A percentile compares a stretch with the other conserved stretches of the same genome.
phyloP scores from a whole-genome alignment of 2,797 vertebrate species.

The Pristis pectinata region DNA sequence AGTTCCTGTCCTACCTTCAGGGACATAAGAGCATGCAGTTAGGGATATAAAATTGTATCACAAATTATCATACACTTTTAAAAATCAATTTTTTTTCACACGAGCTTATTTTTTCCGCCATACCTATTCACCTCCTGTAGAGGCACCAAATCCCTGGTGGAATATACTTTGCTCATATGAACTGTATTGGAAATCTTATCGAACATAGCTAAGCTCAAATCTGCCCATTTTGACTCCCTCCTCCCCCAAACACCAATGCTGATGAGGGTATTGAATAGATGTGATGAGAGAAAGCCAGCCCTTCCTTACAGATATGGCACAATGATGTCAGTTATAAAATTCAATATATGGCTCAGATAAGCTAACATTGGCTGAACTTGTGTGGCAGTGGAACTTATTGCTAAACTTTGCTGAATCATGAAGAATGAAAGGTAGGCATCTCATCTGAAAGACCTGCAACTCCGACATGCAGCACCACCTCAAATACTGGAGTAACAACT shows the following conservation, averaged over 20 bases:
- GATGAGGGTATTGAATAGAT: neutral
- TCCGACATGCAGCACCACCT: neutral
- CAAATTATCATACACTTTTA: neutral
- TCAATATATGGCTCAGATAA: neutral
- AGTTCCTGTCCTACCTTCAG: slow-evolving; percentile 93
- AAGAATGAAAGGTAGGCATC: neutral
- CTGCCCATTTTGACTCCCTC: neutral
- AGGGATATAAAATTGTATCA: neutral
- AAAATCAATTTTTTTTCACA: neutral
- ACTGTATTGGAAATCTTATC: neutral
- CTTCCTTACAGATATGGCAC: neutral
- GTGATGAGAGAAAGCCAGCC: neutral
- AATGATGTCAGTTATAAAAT: neutral
- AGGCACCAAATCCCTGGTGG: neutral
- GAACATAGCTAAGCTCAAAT: neutral
- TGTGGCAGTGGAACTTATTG: neutral
- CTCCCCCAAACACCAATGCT: neutral
- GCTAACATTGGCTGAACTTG: neutral
- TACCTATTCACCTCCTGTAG: neutral
- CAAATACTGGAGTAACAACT: neutral
- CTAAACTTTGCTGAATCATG: neutral
- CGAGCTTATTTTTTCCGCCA: neutral
- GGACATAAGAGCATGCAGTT: neutral
- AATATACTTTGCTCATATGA: neutral
- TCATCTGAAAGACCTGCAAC: neutral